Evolutionary conservation across 2,888 invertebrate species (phyloP).

Genomic region (Xanthostigma xanthostigma): DNA sequence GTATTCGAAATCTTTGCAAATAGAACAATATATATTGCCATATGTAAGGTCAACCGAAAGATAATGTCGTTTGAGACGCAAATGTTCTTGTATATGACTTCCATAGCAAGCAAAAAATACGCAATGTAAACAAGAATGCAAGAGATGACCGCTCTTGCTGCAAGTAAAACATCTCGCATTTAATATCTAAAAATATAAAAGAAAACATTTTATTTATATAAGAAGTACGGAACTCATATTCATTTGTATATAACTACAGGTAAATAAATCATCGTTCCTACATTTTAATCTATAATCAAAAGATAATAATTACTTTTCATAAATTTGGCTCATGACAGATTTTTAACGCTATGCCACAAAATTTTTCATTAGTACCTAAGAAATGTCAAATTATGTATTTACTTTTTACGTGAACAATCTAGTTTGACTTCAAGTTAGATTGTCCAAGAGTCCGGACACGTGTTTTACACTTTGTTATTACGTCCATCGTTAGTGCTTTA

Average conservation of each 20-base stretch:
- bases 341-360: too few relatives aligned
- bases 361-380: too few relatives aligned
- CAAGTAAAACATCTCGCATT: slow-evolving; percentile 73
- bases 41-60: slow-evolving; percentile 76
- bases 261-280: too few relatives aligned
- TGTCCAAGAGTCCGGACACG: too few relatives aligned
- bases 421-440: too few relatives aligned
- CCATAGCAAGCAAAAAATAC: slow-evolving; percentile 87
- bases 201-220: not conserved
- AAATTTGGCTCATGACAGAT: too few relatives aligned
- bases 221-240: not conserved
- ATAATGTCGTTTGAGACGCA: slow-evolving; percentile 63
- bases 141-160: slow-evolving; percentile 58
- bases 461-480: too few relatives aligned
- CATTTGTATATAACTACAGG: not conserved
- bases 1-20: slow-evolving; percentile 76
- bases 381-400: too few relatives aligned
- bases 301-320: not conserved
- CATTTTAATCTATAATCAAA: not conserved
- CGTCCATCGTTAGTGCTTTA: too few relatives aligned
- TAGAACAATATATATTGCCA: slow-evolving; percentile 79
- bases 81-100: slow-evolving; percentile 77
- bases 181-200: slow-evolving; percentile 43
- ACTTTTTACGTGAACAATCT: too few relatives aligned
- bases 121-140: slow-evolving; percentile 79